Evolutionary conservation across 2,888 invertebrate genomes (phyloP).

Genomic region (Caenorhabditis auriculariae): DNA sequence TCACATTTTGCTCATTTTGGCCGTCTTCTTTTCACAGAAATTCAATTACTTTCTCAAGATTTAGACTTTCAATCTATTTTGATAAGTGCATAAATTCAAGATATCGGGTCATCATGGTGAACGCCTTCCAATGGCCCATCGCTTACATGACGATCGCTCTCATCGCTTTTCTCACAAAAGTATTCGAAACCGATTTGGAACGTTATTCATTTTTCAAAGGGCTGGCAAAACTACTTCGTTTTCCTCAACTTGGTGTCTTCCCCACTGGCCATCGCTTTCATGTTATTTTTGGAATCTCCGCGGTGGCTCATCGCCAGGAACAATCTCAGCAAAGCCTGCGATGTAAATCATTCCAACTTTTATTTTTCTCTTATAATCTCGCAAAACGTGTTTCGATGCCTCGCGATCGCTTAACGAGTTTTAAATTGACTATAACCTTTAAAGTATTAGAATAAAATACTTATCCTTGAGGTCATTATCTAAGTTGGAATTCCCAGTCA

Average conservation of each 20-base stretch:
- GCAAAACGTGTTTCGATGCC: too few species aligned
- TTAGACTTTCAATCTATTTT: not conserved
- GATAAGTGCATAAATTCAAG: conserved; percentile 4
- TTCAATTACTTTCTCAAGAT: too few species aligned
- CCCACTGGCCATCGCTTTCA: conserved; percentile 55
- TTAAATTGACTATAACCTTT: too few species aligned
- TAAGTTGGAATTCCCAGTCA: too few species aligned
- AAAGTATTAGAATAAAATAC: too few species aligned
- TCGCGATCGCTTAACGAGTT: too few species aligned
- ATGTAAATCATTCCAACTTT: too few species aligned
- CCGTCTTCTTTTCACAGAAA: not conserved
- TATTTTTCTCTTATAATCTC: too few species aligned
- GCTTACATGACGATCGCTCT: conserved; percentile 57
- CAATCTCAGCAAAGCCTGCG: conserved; percentile 47
- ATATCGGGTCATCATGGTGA: conserved; percentile 46
- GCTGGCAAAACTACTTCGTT: conserved; percentile 59
- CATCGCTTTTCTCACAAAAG: conserved; percentile 50
- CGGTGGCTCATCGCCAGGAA: conserved; percentile 55
- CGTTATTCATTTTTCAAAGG: conserved; percentile 7
- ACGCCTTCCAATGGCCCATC: conserved; percentile 51
- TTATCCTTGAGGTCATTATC: too few species aligned
- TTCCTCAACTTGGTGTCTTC: conserved; percentile 55
- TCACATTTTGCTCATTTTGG: not conserved
- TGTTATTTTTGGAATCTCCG: conserved; percentile 55
- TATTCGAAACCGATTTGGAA: not conserved